A percentile compares a stretch with the other conserved stretches of the same genome.
Conservation (phyloP, 1,140 invertebrate genomes). For the Trinorchestia longiramus region DNA sequence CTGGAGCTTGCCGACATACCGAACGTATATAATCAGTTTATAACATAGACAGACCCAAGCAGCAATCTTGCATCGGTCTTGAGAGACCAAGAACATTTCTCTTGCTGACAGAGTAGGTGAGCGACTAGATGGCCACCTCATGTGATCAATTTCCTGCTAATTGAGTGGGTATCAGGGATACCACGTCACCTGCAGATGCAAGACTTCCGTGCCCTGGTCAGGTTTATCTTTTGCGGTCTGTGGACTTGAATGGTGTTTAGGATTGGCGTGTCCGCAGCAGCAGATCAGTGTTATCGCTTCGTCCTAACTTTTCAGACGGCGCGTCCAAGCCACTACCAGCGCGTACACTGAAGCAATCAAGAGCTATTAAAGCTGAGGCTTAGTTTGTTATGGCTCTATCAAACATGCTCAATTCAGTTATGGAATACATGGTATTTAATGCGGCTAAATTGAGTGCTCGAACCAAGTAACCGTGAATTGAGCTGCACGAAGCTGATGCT, state of each 20-base stretch:
- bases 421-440: background rate
- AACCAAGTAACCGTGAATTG: no score
- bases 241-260: background rate
- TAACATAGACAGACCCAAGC: background rate
- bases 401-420: background rate
- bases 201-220: background rate
- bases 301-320: background rate
- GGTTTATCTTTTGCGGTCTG: background rate
- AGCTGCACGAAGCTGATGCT: no score
- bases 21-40: background rate
- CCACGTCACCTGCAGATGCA: background rate
- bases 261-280: background rate
- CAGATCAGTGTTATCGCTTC: background rate
- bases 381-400: background rate
- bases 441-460: no score
- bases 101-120: background rate
- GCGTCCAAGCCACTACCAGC: background rate
- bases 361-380: background rate
- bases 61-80: background rate
- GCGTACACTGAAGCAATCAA: background rate
- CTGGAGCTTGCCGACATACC: background rate
- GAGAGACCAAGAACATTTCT: background rate
- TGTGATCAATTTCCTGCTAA: background rate
- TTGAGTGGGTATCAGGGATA: background rate
- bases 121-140: background rate